Conservation (phyloP, 1,140 invertebrate species). For the Gonatopus flavifemur region DNA sequence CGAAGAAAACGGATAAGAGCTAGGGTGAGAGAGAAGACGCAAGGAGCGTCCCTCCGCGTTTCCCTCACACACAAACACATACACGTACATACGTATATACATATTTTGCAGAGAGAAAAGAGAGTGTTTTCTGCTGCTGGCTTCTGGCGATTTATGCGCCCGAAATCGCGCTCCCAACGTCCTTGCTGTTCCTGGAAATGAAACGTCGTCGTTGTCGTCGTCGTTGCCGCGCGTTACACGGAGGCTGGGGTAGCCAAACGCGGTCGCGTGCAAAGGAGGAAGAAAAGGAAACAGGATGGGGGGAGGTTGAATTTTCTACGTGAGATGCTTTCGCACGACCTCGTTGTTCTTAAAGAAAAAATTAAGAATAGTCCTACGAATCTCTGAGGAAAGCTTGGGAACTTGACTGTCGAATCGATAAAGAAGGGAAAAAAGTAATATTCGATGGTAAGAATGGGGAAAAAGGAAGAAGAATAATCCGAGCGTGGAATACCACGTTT, state of each 20-base stretch:
- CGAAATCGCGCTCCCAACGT: conserved; percentile 29
- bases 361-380: conserved; percentile 13
- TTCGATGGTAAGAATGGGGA: too few relatives aligned
- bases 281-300: not conserved
- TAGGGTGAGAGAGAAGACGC: not conserved
- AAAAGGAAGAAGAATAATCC: too few relatives aligned
- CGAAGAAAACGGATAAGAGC: conserved; percentile 19
- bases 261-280: not conserved
- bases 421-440: too few relatives aligned
- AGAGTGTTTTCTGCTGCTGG: conserved; percentile 34
- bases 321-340: conserved; percentile 25
- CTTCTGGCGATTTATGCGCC: conserved; percentile 33
- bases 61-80: too few relatives aligned
- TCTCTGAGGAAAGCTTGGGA: conserved; percentile 3
- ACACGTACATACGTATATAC: too few relatives aligned
- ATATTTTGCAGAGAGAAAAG: conserved; percentile 14
- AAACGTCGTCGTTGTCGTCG: too few relatives aligned
- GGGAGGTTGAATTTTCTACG: conserved; percentile 16
- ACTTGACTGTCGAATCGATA: not conserved
- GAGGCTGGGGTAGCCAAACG: not conserved
- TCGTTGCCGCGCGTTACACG: too few relatives aligned
- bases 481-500: too few relatives aligned
- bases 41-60: too few relatives aligned
- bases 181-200: conserved; percentile 27
- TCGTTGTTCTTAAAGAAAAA: conserved; percentile 21